A percentile compares a stretch with the other conserved stretches of the same genome.
These are phyloP conservation scores for Sinocyclocheilus anophthalmus DNA, from an alignment of 2,113 vertebrate species.

Conservation along the genomic window DNA sequence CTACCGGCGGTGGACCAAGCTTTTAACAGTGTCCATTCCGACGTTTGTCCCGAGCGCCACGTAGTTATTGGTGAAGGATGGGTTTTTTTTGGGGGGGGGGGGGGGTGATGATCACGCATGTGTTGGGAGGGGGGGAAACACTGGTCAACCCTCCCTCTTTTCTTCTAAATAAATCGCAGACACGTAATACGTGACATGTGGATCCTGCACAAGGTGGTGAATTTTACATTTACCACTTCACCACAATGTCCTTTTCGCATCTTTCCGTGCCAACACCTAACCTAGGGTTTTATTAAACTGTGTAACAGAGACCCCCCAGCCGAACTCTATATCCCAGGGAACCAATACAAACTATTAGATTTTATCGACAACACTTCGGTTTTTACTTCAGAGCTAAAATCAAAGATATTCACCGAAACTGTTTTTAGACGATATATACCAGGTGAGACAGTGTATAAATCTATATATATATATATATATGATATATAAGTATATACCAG, in stretches of 20 bases:
- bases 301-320: neutral
- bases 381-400: too few relatives aligned
- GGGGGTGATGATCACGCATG: constrained; percentile 64
- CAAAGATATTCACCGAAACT: too few relatives aligned
- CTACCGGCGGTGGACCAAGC: constrained; percentile 59
- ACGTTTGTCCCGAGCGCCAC: constrained; percentile 67
- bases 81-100: constrained; percentile 60
- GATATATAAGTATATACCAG: too few relatives aligned
- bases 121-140: constrained; percentile 57
- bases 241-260: neutral
- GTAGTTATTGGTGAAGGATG: constrained; percentile 76
- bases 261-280: neutral
- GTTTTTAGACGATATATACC: too few relatives aligned
- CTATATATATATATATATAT: too few relatives aligned
- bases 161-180: constrained; percentile 8
- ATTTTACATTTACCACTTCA: neutral
- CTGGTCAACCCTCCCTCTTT: constrained; percentile 27
- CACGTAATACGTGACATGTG: neutral
- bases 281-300: neutral
- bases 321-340: neutral
- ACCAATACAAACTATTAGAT: neutral
- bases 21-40: constrained; percentile 68
- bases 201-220: neutral
- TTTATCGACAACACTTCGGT: neutral
- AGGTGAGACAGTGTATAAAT: too few relatives aligned